These are phyloP conservation scores for Chelonus insularis DNA, from an alignment of 1,140 invertebrate species.

Conservation along the genomic window DNA sequence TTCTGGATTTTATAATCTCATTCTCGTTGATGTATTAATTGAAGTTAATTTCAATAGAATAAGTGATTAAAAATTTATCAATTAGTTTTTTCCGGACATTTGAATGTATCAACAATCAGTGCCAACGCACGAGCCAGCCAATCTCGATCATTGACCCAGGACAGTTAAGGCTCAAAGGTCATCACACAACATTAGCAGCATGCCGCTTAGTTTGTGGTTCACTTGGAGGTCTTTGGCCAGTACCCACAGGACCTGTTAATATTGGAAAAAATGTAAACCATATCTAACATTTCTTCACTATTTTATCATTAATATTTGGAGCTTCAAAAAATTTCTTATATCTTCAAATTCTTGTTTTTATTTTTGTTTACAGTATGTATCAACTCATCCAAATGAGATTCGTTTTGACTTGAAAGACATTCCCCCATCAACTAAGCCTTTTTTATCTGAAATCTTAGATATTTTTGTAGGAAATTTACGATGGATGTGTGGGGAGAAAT, in stretches of 20 bases:
- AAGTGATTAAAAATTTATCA: neutral
- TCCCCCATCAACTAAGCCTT: constrained; percentile 51
- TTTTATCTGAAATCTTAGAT: constrained; percentile 59
- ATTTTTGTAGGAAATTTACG: constrained; percentile 62
- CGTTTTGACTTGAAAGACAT: constrained; percentile 62
- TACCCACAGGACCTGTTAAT: constrained; percentile 62
- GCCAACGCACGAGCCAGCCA: constrained; percentile 33
- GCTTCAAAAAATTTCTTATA: no score
- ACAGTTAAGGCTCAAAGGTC: constrained; percentile 19
- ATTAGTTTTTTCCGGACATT: constrained; percentile 41
- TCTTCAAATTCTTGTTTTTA: no score
- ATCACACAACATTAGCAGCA: constrained; percentile 44
- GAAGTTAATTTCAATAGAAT: neutral
- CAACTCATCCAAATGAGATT: constrained; percentile 35
- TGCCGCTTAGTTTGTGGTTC: constrained; percentile 71
- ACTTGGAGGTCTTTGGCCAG: constrained; percentile 72
- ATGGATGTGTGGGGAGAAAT: constrained; percentile 63
- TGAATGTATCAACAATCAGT: constrained; percentile 43
- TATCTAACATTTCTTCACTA: no score
- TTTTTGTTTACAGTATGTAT: constrained; percentile 36
- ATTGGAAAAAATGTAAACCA: constrained; percentile 47
- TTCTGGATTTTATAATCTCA: neutral
- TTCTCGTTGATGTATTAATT: no score
- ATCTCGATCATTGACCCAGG: constrained; percentile 10
- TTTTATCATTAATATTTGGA: no score